Percentiles rank a stretch among this genome's conserved stretches.
Evolutionary conservation across 2,113 vertebrate species (phyloP).

Genomic region (Zosterops japonicus): DNA sequence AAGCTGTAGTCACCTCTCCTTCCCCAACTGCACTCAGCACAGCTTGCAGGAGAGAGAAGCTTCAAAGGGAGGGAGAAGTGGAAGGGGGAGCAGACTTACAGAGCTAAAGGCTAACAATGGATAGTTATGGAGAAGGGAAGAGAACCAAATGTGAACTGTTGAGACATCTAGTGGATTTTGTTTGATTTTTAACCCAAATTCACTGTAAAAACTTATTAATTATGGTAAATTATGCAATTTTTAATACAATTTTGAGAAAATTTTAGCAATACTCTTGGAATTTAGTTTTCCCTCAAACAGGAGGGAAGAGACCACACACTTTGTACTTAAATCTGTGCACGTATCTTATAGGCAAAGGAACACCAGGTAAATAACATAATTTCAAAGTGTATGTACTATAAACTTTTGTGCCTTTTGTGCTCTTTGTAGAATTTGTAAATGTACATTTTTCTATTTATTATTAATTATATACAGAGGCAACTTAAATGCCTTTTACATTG

Average conservation of each 20-base stretch:
- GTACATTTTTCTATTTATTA: background rate
- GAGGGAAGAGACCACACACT: background rate
- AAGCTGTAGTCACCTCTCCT: background rate
- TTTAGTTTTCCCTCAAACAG: background rate
- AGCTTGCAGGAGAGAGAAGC: background rate
- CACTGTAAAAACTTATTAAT: background rate
- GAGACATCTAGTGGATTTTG: background rate
- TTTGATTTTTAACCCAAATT: background rate
- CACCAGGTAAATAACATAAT: background rate
- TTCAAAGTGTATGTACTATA: background rate
- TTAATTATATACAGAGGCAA: background rate
- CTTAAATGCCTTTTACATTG: background rate
- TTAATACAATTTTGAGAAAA: background rate
- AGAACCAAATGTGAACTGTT: background rate
- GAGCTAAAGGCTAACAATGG: background rate
- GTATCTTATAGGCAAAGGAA: background rate
- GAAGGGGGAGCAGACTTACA: background rate
- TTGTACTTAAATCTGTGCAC: background rate
- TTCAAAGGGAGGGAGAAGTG: background rate
- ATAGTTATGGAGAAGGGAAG: background rate
- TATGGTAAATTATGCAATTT: background rate
- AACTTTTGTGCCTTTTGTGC: background rate
- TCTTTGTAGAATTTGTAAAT: background rate
- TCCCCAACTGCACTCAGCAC: background rate
- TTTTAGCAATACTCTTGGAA: background rate